Evolutionary conservation across 2,797 vertebrate genomes (phyloP), one percentile per base, ranked within the genome.

Genomic region (Antennarius maculatus): DNA sequence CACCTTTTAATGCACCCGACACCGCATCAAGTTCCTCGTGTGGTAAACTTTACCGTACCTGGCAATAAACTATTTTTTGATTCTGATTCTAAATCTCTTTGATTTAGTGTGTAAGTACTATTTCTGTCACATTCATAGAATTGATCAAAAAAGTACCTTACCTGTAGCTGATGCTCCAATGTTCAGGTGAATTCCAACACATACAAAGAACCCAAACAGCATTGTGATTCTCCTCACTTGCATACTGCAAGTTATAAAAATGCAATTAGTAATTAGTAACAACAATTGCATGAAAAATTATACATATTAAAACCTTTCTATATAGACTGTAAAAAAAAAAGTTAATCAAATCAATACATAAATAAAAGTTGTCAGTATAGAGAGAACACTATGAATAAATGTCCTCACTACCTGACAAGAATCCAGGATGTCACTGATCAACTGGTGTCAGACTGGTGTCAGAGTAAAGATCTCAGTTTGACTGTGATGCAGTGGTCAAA

Each of bases 151-250:
- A 64, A 41, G 14, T 53, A 27, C 34, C 78, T 88, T 92, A 94
- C 93, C 91, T 89, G 90, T 85, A 72, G 80, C 57, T 64, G 88
- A 90, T 27, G 69, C 54, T 41, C 78, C 79, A 41, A 78, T 52
- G 27, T 80, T 47, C 68, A 93, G 61, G 63, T 91, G 65, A 79
- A 86, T 53, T 15, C 77, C 79, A 60, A 73, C 45, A 14, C 73
- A 60, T 8, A 90, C 9, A 53, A 85, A 76, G 56, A 87, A 74
- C 43, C 43, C 76, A 34, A 79, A 61, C 39, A 80, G 50, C 75
- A 84, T 79, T 66, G 17, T 85, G 77, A 77, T 62, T 68, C 8
- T 76, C 58, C 64, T 69, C 37, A 66, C 66, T 53, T 54, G 48
- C 67, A 76, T 78, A 76, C 88, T 90, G 31, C 7, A 77, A 69